Evolutionary conservation across 2,888 invertebrate species (phyloP), one percentile per base, ranked within the genome.

Genomic region (Spodoptera picta): DNA sequence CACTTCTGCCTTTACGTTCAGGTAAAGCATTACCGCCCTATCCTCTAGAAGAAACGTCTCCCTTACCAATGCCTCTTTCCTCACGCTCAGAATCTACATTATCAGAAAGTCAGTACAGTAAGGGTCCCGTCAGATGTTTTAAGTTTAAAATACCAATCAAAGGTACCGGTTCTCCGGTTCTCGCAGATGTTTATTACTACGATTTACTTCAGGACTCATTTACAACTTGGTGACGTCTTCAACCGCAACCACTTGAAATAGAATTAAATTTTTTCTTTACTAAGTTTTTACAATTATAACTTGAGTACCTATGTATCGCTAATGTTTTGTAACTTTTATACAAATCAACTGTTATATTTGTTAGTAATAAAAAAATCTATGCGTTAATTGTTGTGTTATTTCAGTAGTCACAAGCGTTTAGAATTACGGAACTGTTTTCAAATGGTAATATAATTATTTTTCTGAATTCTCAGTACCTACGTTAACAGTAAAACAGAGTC

Each of bases 141-240:
- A 87, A 86, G 61, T 55, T 89, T 42, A 77, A 77, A 50, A 75
- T 89, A n/a, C 81, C 74, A 9, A 87, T 80, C 0, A 88, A 88
- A 73, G 87, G 87, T 3, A 81, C 86, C 4, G 77, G 68, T 3
- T 83, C 87, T 1, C 82, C 79, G 65, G 86, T 85, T 19, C 73
- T 87, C 5, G 65, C 69, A 49, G 86, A 85, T 11, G 77, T 87
- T 69, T 81, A 84, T 73, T 84, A 84, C 73, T 83, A 87, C 63
- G 75, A 86, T 58, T 50, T 83, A 58, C 23, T 58, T 4, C 46
- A 60, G 24, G 66, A 72, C 45, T 70, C 76, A 4, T 71, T 71
- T 41, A 70, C 54, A 6, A 41, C 76, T 9, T 71, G 76, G 70
- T 71, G 41, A 70, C 9, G 3, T 9, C 27, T 27, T 41, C 14